phyloP scores from a whole-genome alignment of 2,797 vertebrate species.

The Brachyalestes nurse region DNA sequence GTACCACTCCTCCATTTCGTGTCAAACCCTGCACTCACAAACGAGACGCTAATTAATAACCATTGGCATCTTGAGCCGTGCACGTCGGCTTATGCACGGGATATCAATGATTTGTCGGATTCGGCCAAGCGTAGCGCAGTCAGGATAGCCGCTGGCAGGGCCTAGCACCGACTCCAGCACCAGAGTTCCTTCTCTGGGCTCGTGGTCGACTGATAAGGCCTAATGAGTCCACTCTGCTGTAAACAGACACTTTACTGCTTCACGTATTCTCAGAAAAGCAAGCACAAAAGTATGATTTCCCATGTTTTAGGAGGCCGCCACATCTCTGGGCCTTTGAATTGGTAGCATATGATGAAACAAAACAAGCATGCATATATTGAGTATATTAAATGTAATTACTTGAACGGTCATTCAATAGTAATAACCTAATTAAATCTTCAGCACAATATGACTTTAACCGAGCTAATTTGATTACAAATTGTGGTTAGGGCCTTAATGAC shows the following conservation, averaged over 20 bases:
- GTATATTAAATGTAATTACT: not conserved
- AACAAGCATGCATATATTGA: not conserved
- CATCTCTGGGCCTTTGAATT: not conserved
- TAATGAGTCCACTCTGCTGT: constrained; percentile 40
- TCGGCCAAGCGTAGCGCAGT: constrained; percentile 58
- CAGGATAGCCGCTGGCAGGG: constrained; percentile 51
- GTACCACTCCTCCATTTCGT: constrained; percentile 84
- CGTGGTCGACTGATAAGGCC: constrained; percentile 29
- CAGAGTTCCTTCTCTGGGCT: constrained; percentile 34
- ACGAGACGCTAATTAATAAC: constrained; percentile 94
- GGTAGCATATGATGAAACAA: not conserved
- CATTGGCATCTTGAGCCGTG: constrained; percentile 86
- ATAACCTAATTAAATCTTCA: constrained; percentile 24
- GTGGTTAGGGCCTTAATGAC: constrained; percentile 29
- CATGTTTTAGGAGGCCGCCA: too few relatives aligned
- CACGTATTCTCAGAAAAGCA: not conserved
- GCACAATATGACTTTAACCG: not conserved
- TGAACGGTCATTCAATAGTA: constrained; percentile 1
- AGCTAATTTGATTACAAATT: constrained; percentile 46
- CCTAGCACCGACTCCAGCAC: constrained; percentile 16
- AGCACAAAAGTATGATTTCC: not conserved
- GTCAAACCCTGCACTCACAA: constrained; percentile 74
- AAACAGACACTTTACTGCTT: constrained; percentile 30
- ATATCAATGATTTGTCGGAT: constrained; percentile 74
- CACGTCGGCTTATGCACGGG: constrained; percentile 84